Base-by-base conservation (phyloP, 2,113 vertebrate species). In the Serinus canaria region DNA sequence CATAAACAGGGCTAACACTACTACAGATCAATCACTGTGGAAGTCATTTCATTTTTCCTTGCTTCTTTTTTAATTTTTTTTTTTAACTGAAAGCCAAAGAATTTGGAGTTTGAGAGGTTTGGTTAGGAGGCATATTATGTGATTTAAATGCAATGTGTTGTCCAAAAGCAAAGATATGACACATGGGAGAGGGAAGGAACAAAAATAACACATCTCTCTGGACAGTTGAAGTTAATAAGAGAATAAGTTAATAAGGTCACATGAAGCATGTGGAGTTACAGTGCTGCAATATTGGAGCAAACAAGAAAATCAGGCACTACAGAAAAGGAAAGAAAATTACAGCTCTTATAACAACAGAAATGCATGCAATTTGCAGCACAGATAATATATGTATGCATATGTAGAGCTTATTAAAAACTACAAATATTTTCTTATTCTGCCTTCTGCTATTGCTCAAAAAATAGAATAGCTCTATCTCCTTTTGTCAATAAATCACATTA, bases 401-500 rank as follows among this genome's bases (percentile, higher is more conserved):
- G 52, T 39, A 77, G 25, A 87, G 15, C 28, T 89, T 87, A 92
- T 81, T 94, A 93, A 87, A 91, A 94, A 56, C 68, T 75, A 72
- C 72, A 81, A 90, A 72, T 49, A 80, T 86, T 90, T 94, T 80
- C 55, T 72, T 68, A 47, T 83, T 92, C 43, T 78, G 49, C 44
- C 28, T 90, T 88, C 79, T 95, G 68, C 82, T 90, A 30, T 60
- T 72, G 90, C 90, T 70, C 30, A 47, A 86, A 76, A 91, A 78
- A 31, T 22, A 88, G 60, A 92, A 90, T 62, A 63, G 44, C 24
- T 81, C 72, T 37, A 72, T 78, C 84, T 81, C 39, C 52, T 80
- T 83, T 79, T 82, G 41, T 91, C 95, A 83, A 89, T 97, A 96
- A 97, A 89, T 82, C 90, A 84, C 85, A 83, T 59, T 88, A 97